Base-by-base conservation (phyloP, 2,797 vertebrate species). In the Protosalanx chinensis region DNA sequence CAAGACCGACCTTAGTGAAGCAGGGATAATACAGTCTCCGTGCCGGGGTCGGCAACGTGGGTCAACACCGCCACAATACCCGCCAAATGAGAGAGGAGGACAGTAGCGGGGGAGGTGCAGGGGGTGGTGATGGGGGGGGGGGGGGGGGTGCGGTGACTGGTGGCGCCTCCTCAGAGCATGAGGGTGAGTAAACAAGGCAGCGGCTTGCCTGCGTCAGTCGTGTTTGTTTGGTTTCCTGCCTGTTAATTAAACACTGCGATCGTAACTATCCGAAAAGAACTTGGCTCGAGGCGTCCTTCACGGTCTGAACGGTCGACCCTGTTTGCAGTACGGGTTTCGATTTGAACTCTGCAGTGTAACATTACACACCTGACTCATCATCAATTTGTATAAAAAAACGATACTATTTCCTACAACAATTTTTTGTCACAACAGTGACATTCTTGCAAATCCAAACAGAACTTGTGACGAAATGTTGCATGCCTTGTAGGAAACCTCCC, bases 1-100 rank as follows among this genome's bases (percentile, higher is more conserved):
- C 79, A 80, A 84, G 78, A 84, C 73, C 87, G 89, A 91, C 92
- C 92, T 89, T 86, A 81, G 82, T 84, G 88, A 89, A 83, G 84
- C 82, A 61, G 76, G 76, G 75, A 90, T 91, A 93, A 93, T 92
- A 87, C 85, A 92, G 87, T 88, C 85, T 66, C 76, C 70, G 75
- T 86, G 90, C 87, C 90, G 88, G 90, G 87, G 88, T 74, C 84
- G 4, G 82, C 84, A 84, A 78, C 81, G 82, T 71, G 79, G 84
- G 87, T 88, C 85, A 82, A 78, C 84, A 85, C 83, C 81, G 79
- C 72, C 86, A 81, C 84, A 85, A 85, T 76, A 59, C 83, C 64
- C 37, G 51, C 71, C 70, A 75, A 78, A 62, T 68, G 64, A 70
- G 73, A 82, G 71, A 61, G 74, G 60, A 57, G 62, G 77, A 30